Conservation (phyloP, 2,888 invertebrate genomes). For the Hecatera dysodea region DNA sequence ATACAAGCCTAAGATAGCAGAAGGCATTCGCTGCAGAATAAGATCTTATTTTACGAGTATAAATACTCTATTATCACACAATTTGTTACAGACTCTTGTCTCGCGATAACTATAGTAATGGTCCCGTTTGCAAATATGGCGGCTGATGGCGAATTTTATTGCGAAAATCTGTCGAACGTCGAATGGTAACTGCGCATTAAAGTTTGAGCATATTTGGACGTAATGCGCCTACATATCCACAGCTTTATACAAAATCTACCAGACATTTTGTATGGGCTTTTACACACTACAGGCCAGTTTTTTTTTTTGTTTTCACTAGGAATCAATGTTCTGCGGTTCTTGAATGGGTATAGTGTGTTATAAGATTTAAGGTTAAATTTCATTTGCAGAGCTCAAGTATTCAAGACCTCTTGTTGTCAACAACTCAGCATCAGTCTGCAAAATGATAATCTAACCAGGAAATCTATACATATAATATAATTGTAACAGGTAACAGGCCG, state of each 20-base stretch:
- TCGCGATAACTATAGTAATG: constrained; percentile 53
- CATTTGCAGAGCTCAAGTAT: no score
- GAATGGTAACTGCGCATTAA: constrained; percentile 27
- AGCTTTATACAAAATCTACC: no score
- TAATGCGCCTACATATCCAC: not conserved
- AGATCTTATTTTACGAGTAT: constrained; percentile 33
- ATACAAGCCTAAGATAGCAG: not conserved
- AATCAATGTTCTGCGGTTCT: not conserved
- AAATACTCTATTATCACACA: constrained; percentile 42
- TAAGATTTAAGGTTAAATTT: no score
- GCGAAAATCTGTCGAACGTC: constrained; percentile 13
- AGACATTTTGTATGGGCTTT: not conserved
- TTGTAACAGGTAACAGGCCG: no score
- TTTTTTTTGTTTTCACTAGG: not conserved
- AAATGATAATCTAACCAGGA: no score
- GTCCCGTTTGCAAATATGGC: constrained; percentile 30
- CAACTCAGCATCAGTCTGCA: no score
- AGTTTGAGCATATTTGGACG: not conserved
- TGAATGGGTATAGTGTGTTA: not conserved
- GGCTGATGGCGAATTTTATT: constrained; percentile 31
- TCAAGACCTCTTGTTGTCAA: no score
- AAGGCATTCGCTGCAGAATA: constrained; percentile 28
- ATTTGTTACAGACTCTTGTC: constrained; percentile 46
- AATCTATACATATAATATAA: no score
- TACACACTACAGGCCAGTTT: not conserved